Evolutionary conservation across 2,797 vertebrate genomes (phyloP), one percentile per base, ranked within the genome.

Genomic region (Eupleurogrammus muticus): DNA sequence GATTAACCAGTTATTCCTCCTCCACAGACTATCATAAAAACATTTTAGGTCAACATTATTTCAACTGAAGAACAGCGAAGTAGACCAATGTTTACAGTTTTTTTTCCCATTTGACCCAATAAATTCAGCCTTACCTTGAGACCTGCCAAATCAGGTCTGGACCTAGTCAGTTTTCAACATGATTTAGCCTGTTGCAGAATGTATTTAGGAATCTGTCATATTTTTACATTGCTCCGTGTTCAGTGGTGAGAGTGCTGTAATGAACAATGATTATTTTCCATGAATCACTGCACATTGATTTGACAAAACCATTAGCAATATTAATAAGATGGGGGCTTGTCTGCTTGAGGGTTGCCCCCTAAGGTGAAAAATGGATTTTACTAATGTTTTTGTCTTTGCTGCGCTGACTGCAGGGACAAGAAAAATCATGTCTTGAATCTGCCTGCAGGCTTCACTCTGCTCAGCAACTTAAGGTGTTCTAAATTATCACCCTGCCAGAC

Each of bases 351-450:
- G 34, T 20, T 1, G 16, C 10, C 21, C 52, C 63, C 51, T 1
- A 3, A 28, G 54, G 56, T 66, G 66, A 21, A 62, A 74, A 57
- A 51, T 19, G 20, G 62, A 60, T 16, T 50, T 23, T 11, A 44
- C 24, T 54, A 32, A 12, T 20, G 21, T 51, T 70, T 35, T 76
- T 23, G 17, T 62, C 40, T 63, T 36, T 52, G 16, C 59, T 42
- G 1, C 5, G 10, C 62, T 42, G 24, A 67, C 24, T 49, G 58
- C 56, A 46, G 46, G 28, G 52, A 80, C 81, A 87, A 83, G 82
- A 60, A 73, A 80, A 61, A 72, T 84, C 86, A 78, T 82, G 85
- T 75, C 53, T 53, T 38, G 13, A 50, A 35, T 73, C 32, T 66
- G 62, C 79, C 74, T 62, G 38, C 49, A 65, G 70, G 66, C 57